A percentile compares a stretch with the other conserved stretches of the same genome.
phyloP scores from a whole-genome alignment of 2,113 vertebrate genomes.

The Ivindomyrus marchei region DNA sequence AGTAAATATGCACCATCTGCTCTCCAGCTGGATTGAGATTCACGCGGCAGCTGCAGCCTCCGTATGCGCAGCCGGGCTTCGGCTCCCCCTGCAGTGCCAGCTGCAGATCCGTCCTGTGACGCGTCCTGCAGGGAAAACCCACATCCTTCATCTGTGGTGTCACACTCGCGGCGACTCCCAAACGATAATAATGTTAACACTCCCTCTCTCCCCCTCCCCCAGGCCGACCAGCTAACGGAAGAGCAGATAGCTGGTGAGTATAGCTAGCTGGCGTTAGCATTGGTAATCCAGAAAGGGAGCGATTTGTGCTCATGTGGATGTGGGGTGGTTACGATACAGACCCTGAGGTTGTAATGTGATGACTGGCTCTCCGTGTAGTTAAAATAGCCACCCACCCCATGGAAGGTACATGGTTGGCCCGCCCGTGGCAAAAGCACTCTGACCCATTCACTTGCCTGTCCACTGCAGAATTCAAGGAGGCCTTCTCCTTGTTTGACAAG shows the following conservation, averaged over 20 bases:
- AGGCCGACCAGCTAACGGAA: constrained; percentile 97
- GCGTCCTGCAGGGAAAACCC: not conserved
- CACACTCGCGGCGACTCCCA: not conserved
- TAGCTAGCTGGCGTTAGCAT: not conserved
- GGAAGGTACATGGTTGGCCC: not conserved
- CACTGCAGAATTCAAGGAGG: constrained; percentile 92
- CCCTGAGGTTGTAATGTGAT: not conserved
- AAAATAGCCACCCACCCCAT: not conserved
- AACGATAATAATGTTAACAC: constrained; percentile 9
- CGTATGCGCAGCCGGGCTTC: not conserved
- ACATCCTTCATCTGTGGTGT: not conserved
- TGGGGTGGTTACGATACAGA: not conserved
- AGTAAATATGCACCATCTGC: not conserved
- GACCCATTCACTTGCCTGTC: not conserved
- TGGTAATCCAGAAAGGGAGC: not conserved
- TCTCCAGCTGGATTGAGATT: not conserved
- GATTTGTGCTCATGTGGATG: not conserved
- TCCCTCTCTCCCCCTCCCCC: constrained; percentile 41
- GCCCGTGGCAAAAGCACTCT: not conserved
- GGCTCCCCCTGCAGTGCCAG: not conserved
- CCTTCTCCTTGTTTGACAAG: constrained; percentile 97
- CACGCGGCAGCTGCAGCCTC: not conserved
- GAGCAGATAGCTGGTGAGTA: constrained; percentile 94
- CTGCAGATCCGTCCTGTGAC: not conserved
- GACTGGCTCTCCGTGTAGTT: not conserved